Conservation (phyloP, 2,888 invertebrate species). For the Rhodophaea formosa region DNA sequence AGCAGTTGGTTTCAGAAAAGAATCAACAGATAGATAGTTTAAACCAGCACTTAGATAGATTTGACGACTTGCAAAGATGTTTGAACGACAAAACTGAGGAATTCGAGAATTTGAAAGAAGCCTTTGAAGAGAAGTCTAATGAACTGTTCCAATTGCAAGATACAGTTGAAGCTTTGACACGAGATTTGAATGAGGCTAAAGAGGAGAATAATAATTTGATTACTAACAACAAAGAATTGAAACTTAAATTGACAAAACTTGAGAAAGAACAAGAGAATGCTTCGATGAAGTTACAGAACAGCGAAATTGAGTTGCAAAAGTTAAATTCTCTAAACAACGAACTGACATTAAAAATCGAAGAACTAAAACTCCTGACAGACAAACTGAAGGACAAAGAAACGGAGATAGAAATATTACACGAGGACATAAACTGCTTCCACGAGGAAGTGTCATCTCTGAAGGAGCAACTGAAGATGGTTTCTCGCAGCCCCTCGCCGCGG, state of each 20-base stretch:
- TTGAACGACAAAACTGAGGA: conserved; percentile 74
- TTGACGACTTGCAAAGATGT: conserved; percentile 74
- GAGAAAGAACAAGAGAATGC: conserved; percentile 74
- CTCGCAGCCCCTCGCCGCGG: conserved; percentile 80
- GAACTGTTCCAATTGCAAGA: conserved; percentile 68
- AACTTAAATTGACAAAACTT: conserved; percentile 59
- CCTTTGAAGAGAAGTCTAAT: conserved; percentile 69
- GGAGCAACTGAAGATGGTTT: conserved; percentile 70
- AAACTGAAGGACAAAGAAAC: conserved; percentile 76
- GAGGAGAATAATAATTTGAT: conserved; percentile 67
- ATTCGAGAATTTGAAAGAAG: conserved; percentile 67
- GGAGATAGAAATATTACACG: conserved; percentile 78
- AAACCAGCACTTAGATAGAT: conserved; percentile 72
- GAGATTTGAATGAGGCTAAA: conserved; percentile 61
- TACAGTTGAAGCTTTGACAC: conserved; percentile 55
- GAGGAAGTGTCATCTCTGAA: conserved; percentile 73
- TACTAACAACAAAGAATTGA: conserved; percentile 59
- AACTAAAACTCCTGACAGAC: conserved; percentile 63
- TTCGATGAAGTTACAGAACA: conserved; percentile 62
- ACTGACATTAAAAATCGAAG: conserved; percentile 62
- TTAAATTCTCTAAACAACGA: conserved; percentile 64
- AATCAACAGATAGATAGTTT: conserved; percentile 77
- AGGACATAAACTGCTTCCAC: conserved; percentile 74
- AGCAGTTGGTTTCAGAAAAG: conserved; percentile 79
- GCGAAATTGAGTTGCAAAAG: conserved; percentile 61